Evolutionary conservation across 2,888 invertebrate species (phyloP), one percentile per base, ranked within the genome.

Genomic region (Oscheius sp.): DNA sequence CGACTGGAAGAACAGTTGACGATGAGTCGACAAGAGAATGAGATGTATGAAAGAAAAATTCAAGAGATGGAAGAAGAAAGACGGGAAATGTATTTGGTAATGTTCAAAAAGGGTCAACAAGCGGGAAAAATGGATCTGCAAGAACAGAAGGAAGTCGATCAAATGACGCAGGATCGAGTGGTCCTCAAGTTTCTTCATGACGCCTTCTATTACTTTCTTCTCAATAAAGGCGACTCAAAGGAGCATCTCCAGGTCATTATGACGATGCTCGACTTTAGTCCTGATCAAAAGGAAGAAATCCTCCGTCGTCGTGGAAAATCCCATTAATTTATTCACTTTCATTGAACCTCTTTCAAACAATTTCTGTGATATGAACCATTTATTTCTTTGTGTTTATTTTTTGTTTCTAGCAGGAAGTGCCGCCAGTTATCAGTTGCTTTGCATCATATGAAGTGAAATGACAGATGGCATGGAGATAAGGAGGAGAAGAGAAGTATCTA

Each of bases 101-200:
- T 86, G 85, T 86, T 86, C 80, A 78, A 83, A 57, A 86, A 86
- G 72, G 86, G 85, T 0, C 86, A 85, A 67, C 82, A 86, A 67
- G 81, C 85, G 5, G 86, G 83, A 1, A 67, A 69, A 22, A 72
- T 80, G 51, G 84, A 80, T 20, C 47, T 81, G 14, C 68, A 65
- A 14, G 62, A 78, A 76, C 75, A 78, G 6, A 56, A 62, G 24
- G 57, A 67, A 44, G 45, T 78, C 20, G 85, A 83, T 49, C 74
- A 76, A 28, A 72, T 83, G 67, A 82, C 84, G 67, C 94, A 94
- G 88, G 93, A 94, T n/a, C 93, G 93, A 88, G 92, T 94, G 77
- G 94, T 93, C 22, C 89, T 94, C 84, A 93, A 93, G 87, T 94
- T 94, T 88, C 90, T 94, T 73, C 94, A 94, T 88, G 94, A 94